Evolutionary conservation across 1,140 invertebrate species (phyloP).

Genomic region (Drosophila mauritiana): DNA sequence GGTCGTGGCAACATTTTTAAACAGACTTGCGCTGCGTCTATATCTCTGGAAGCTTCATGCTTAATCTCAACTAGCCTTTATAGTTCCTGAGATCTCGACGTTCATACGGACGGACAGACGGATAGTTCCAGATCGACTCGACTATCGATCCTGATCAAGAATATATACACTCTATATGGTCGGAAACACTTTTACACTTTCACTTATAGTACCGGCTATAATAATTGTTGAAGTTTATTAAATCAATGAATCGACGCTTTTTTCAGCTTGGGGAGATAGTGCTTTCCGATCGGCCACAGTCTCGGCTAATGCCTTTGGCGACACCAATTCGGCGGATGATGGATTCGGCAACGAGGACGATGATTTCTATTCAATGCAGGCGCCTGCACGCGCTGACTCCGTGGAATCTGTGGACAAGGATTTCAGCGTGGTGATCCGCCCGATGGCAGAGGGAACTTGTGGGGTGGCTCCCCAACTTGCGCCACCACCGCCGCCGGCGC

Average conservation of each 20-base stretch:
- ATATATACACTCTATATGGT: no score
- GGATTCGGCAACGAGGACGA: slow-evolving; percentile 92
- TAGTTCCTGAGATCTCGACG: no score
- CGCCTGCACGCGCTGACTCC: slow-evolving; percentile 89
- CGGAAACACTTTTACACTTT: no score
- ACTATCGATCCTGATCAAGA: no score
- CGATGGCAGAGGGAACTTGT: slow-evolving; percentile 86
- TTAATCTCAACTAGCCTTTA: no score
- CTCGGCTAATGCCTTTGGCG: slow-evolving; percentile 85
- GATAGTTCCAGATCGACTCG: no score
- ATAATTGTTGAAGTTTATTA: neutral
- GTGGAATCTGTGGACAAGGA: slow-evolving; percentile 89
- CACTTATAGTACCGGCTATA: no score
- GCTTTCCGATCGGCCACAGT: slow-evolving; percentile 69
- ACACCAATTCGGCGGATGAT: slow-evolving; percentile 76
- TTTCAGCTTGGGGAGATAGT: slow-evolving; percentile 82
- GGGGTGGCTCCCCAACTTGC: slow-evolving; percentile 88
- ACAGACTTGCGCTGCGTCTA: no score
- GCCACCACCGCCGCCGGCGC: slow-evolving; percentile 89
- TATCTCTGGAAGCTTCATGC: no score
- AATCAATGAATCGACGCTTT: neutral
- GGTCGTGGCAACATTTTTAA: no score
- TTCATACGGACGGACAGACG: no score
- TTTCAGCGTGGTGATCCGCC: slow-evolving; percentile 85
- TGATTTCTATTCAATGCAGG: slow-evolving; percentile 92